Base-by-base conservation (phyloP, 2,888 invertebrate genomes). In the Lepidochrysops patricia region DNA sequence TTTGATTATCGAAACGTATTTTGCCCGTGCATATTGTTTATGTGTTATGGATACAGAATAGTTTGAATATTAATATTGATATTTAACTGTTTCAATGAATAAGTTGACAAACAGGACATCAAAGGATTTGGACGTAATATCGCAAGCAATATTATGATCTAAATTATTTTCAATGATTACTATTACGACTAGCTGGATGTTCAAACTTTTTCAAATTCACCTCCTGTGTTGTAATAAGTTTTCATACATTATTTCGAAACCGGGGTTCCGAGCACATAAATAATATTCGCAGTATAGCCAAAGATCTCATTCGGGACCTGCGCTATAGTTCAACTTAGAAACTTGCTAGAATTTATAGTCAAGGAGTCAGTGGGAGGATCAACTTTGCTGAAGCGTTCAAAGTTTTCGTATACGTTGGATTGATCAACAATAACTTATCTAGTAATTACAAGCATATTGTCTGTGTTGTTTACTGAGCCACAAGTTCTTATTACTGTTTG, bases 281-380 rank as follows among this genome's bases (percentile, higher is more conserved):
- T 78, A 76, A 74, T 75, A 73, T 79, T 77, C 76, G 75, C 77
- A 74, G 74, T 69, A 71, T 63, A 71, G 67, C 69, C 68, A 72
- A 74, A 73, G 74, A 79, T 77, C 74, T 77, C 73, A 73, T 75
- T 74, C 71, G 73, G 70, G 71, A 67, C 69, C 65, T 62, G 57
- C 58, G 60, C 69, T 64, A 60, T 65, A 66, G 67, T 67, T 67
- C 67, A 68, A 73, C 76, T 75, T 76, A 74, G 73, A 79, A 79
- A 76, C 73, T 74, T 71, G 62, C 65, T 64, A 64, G 68, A 72
- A 77, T 78, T 77, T 79, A 76, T 72, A 74, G 74, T 70, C 71
- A 66, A 70, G 66, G 67, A 68, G 71, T 72, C 69, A 66, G 67
- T 70, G 26, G 15, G 54, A 29, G 54, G 54, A 54, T 54, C 54